Evolutionary conservation across 2,113 vertebrate species (phyloP).

Genomic region (Galbula dea): DNA sequence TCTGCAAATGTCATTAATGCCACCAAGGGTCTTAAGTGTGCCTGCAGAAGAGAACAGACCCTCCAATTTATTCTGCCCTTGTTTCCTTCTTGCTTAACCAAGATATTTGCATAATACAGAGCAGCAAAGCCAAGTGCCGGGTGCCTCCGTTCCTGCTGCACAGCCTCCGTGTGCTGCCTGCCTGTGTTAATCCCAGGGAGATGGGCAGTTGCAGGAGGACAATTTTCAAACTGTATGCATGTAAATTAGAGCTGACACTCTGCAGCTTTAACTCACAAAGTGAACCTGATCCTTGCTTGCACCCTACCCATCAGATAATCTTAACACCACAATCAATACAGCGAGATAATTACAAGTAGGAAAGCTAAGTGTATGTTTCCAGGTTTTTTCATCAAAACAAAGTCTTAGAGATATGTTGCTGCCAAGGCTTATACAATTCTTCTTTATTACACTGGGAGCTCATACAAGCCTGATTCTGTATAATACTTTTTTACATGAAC

Average conservation of each 20-base stretch:
- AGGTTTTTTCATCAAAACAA: slow-evolving; percentile 12
- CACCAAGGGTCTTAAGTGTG: neutral
- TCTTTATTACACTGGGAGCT: slow-evolving; percentile 2
- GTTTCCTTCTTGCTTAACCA: neutral
- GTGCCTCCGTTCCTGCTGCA: neutral
- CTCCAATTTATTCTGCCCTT: neutral
- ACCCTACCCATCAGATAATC: slow-evolving; percentile 7
- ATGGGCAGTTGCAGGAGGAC: slow-evolving; percentile 4
- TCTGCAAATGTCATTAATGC: neutral
- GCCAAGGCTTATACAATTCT: slow-evolving; percentile 7
- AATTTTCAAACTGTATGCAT: neutral
- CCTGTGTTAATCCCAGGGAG: neutral
- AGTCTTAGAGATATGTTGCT: slow-evolving; percentile 5
- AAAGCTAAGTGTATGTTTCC: slow-evolving; percentile 39
- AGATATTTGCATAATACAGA: neutral
- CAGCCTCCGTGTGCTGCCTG: slow-evolving; percentile 16
- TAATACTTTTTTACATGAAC: neutral
- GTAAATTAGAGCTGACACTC: slow-evolving; percentile 48
- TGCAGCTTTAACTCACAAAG: neutral
- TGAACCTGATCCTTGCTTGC: slow-evolving; percentile 21
- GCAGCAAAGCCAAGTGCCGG: neutral
- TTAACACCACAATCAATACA: slow-evolving; percentile 35
- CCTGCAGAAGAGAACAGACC: neutral
- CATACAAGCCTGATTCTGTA: neutral
- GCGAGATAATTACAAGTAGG: slow-evolving; percentile 51